These are phyloP conservation scores for Acronicta leporina DNA, from an alignment of 2,888 invertebrate species.

Conservation along the genomic window DNA sequence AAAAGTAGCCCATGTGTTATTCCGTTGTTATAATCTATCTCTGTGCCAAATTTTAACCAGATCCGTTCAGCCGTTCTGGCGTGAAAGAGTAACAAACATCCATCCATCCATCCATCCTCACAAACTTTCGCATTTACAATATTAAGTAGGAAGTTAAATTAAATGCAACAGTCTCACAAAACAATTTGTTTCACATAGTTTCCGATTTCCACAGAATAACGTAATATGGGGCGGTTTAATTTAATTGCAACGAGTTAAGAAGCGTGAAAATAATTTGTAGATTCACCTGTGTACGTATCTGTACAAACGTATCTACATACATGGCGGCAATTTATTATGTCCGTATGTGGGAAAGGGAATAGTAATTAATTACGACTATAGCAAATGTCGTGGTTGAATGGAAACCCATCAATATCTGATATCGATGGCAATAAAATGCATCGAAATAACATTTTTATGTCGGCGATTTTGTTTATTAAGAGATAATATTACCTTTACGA, in stretches of 20 bases:
- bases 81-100: too few relatives aligned
- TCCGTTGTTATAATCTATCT: too few relatives aligned
- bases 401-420: constrained; percentile 76
- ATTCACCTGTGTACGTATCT: constrained; percentile 14
- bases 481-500: constrained; percentile 88
- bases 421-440: constrained; percentile 76
- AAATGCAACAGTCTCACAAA: neutral
- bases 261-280: constrained; percentile 32
- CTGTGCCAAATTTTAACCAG: too few relatives aligned
- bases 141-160: too few relatives aligned
- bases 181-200: neutral
- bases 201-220: neutral
- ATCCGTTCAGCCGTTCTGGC: too few relatives aligned
- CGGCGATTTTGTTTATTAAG: constrained; percentile 84
- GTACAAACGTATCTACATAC: constrained; percentile 16
- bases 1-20: too few relatives aligned
- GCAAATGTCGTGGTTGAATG: constrained; percentile 69
- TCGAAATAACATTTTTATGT: constrained; percentile 82
- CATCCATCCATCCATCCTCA: too few relatives aligned
- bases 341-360: constrained; percentile 30
- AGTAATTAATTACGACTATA: constrained; percentile 61
- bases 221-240: constrained; percentile 10
- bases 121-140: too few relatives aligned
- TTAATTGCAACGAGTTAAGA: constrained; percentile 34
- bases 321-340: constrained; percentile 38